Evolutionary conservation across 2,797 vertebrate species (phyloP).

Genomic region (Eulemur albifrons): DNA sequence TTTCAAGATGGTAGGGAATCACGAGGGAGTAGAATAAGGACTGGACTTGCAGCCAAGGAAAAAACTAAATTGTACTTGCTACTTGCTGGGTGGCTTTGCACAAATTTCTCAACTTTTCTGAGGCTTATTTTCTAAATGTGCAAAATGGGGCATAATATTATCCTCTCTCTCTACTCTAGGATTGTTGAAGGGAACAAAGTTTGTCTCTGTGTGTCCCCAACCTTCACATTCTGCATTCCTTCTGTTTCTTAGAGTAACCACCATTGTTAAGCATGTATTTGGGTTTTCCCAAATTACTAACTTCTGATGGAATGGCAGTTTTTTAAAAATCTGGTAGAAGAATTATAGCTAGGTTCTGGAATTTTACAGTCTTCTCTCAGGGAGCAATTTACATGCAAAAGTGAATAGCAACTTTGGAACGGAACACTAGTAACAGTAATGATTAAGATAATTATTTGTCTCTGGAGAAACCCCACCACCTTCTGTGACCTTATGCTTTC

Average conservation of each 20-base stretch:
- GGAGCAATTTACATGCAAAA: background rate
- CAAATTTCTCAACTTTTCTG: background rate
- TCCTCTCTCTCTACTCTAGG: background rate
- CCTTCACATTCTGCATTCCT: slow-evolving; percentile 15
- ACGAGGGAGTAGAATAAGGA: background rate
- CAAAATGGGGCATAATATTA: background rate
- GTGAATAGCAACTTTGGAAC: background rate
- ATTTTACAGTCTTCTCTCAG: background rate
- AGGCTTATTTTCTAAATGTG: background rate
- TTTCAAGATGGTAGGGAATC: background rate
- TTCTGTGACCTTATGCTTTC: background rate
- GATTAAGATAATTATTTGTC: background rate
- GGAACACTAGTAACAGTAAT: background rate
- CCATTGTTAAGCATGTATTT: background rate
- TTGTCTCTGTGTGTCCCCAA: background rate
- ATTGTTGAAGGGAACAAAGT: background rate
- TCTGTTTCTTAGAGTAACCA: slow-evolving; percentile 37
- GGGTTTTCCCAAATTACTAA: slow-evolving; percentile 29
- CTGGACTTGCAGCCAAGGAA: background rate
- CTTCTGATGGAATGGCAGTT: background rate
- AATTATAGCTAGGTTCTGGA: slow-evolving; percentile 2
- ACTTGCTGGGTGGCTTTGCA: background rate
- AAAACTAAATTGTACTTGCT: background rate
- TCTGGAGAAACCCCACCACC: background rate
- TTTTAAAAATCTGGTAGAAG: background rate